Conservation (phyloP, 2,888 invertebrate species). For the Lasioglossum malachurum region DNA sequence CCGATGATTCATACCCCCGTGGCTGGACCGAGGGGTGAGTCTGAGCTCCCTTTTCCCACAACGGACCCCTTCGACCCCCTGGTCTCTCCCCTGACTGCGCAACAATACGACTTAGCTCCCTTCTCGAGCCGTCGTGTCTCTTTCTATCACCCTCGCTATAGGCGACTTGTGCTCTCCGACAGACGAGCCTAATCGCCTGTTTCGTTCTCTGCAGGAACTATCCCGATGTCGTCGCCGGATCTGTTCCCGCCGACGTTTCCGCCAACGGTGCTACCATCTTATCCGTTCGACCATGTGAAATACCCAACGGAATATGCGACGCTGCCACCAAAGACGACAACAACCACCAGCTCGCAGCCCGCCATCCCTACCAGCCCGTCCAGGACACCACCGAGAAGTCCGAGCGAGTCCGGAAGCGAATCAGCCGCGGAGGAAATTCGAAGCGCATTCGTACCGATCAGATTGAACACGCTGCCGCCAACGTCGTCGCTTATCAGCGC, state of each 20-base stretch:
- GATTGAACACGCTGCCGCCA: slow-evolving; percentile 74
- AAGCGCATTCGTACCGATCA: slow-evolving; percentile 83
- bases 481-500: slow-evolving; percentile 53
- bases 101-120: slow-evolving; percentile 76
- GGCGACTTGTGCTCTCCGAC: neutral
- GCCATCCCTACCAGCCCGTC: slow-evolving; percentile 67
- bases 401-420: slow-evolving; percentile 81
- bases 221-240: slow-evolving; percentile 79
- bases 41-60: slow-evolving; percentile 79
- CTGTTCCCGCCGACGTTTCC: slow-evolving; percentile 78
- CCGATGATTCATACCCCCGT: slow-evolving; percentile 81
- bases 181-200: neutral
- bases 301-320: slow-evolving; percentile 77
- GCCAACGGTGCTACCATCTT: slow-evolving; percentile 77
- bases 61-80: slow-evolving; percentile 65
- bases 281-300: slow-evolving; percentile 78
- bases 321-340: slow-evolving; percentile 69
- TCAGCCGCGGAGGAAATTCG: slow-evolving; percentile 80
- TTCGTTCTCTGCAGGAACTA: slow-evolving; percentile 73
- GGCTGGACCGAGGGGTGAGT: slow-evolving; percentile 80
- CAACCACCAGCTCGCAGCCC: slow-evolving; percentile 56
- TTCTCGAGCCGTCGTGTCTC: slow-evolving; percentile 16
- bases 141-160: neutral
- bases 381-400: slow-evolving; percentile 79
- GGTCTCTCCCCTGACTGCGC: slow-evolving; percentile 47